Conservation (phyloP, 1,140 invertebrate genomes). For the Frieseomelitta varia region DNA sequence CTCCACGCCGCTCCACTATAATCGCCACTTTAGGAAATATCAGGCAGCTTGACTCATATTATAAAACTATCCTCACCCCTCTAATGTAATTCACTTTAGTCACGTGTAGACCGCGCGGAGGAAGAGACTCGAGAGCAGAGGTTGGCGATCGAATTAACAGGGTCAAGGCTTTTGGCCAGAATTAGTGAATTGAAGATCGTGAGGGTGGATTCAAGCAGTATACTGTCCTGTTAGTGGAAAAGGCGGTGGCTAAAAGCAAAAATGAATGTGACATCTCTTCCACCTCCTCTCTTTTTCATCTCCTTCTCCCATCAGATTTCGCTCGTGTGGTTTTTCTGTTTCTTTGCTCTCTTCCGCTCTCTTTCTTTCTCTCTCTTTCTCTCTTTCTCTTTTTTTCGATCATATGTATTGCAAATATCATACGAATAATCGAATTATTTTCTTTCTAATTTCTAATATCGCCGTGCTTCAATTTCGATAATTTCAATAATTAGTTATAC, state of each 20-base stretch:
- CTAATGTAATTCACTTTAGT: slow-evolving; percentile 65
- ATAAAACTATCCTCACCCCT: slow-evolving; percentile 61
- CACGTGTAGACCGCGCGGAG: background rate
- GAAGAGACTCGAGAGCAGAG: background rate
- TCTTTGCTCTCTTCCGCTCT: too few species aligned
- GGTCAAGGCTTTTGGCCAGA: slow-evolving; percentile 28
- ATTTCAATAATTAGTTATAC: too few species aligned
- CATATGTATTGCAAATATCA: too few species aligned
- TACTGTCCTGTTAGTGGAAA: slow-evolving; percentile 55
- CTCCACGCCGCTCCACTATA: too few species aligned
- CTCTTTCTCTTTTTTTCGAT: too few species aligned
- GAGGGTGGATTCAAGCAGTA: slow-evolving; percentile 46
- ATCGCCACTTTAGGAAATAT: slow-evolving; percentile 51
- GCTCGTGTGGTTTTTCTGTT: too few species aligned
- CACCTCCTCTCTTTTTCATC: background rate
- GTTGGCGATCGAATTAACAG: slow-evolving; percentile 45
- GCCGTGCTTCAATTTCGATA: too few species aligned
- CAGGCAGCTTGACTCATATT: slow-evolving; percentile 46
- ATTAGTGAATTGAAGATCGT: slow-evolving; percentile 68
- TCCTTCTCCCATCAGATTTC: too few species aligned
- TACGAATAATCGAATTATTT: too few species aligned
- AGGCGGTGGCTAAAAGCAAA: slow-evolving; percentile 17
- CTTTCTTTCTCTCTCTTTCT: too few species aligned
- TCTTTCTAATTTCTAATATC: too few species aligned
- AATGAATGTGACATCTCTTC: too few species aligned